Base-by-base conservation (phyloP, 2,113 vertebrate genomes). In the Phyllostomus hastatus region DNA sequence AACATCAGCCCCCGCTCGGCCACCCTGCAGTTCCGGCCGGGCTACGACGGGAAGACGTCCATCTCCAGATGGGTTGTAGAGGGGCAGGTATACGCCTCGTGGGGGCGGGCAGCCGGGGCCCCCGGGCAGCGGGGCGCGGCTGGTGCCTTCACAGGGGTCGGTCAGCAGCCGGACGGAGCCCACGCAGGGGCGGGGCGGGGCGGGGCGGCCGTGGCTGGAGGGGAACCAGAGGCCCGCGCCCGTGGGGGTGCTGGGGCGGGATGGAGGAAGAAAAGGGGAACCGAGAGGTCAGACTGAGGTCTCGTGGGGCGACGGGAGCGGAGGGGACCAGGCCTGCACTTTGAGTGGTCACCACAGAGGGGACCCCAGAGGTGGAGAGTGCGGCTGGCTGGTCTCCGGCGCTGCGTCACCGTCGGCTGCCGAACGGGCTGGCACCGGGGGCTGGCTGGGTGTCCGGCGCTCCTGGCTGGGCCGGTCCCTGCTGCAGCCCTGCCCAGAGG, bases 1-100 rank as follows among this genome's bases (percentile, higher is more conserved):
- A 99, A 99, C 98, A 99, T 99, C 97, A 99, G 99, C 97, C 99
- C 99, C 72, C 99, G 99, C 52, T 99, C 99, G 0, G 99, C 99
- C 92, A 99, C 98, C 0, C 98, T 99, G 2, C 98, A 99, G 38
- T 99, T 99, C 98, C 99, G 99, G 3, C 99, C 99, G 0, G 99
- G 99, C 0, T 98, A 99, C 0, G 99, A 99, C 0, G 99, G 99
- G n/a, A 99, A 99, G 98, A 99, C 99, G 0, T 97, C 99, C 84
- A 98, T 99, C 98, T 99, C 98, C 72, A 99, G 98, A 79, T 99
- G 99, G 99, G 98, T 99, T 52, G 99, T 99, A 0, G 99, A 99
- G 96, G 99, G 99, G 33, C 99, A 99, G 99, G 99, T 99, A 95
- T 0, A 97, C 48, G 70, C 1, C 26, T 79, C 35, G 0, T 6